Base-by-base conservation (phyloP, 1,140 invertebrate genomes). In the Holotrichia oblita region DNA sequence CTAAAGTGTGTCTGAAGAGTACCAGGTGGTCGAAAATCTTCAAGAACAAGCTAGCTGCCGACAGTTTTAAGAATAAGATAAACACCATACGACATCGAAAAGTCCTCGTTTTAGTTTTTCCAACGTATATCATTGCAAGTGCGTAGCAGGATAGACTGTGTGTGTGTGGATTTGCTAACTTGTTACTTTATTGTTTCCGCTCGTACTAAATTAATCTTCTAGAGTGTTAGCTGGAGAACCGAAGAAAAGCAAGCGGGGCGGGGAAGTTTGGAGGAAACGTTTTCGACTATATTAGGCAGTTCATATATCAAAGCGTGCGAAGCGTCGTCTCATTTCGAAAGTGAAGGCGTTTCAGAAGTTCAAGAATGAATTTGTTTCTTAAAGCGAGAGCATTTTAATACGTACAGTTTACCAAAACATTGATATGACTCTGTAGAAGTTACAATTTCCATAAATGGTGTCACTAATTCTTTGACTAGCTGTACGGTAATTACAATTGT, bases 161-260 rank as follows among this genome's bases (percentile, higher is more conserved):
- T n/a, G 24, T 69, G 17, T 69, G 27, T 69, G 61, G n/a, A n/a
- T n/a, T n/a, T n/a, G n/a, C n/a, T n/a, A n/a, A n/a, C n/a, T n/a
- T n/a, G n/a, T 64, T 64, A 64, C 59, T 64, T 64, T 64, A 64
- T 64, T 64, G 59, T 64, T 64, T 64, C 17, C 17, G 24, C 59
- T 64, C 17, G 59, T 64, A n/a, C 59, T 20, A 64, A 64, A 64
- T 64, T 64, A 64, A 64, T 64, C 44, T 64, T 64, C 59, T 64
- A 4, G 59, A 64, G 59, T 64, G 59, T 64, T 10, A 14, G 6
- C n/a, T 10, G 6, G 40, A 10, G 6, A 10, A 41, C 6, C 44
- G 3, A 48, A 14, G 9, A 10, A 48, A n/a, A n/a, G n/a, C n/a
- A 14, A 48, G 10, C 44, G 44, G 44, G 9, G 44, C 44, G 44